A percentile compares a stretch with the other conserved stretches of the same genome.
Evolutionary conservation across 2,797 vertebrate species (phyloP).

Genomic region (Meriones psammophilus): DNA sequence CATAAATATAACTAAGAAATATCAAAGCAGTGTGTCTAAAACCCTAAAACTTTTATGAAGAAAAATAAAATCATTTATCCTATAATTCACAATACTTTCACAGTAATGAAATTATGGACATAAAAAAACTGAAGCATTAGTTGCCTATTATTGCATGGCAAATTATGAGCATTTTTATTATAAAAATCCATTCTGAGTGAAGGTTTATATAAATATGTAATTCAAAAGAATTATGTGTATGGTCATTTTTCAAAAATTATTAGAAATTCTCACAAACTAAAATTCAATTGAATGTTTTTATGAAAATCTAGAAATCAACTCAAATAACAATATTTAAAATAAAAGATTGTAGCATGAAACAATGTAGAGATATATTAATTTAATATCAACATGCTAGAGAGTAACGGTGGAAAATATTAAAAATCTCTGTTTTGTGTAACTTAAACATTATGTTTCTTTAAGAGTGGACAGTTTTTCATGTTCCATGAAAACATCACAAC

Average conservation of each 20-base stretch:
- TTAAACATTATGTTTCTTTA: not conserved
- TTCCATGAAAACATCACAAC: too few relatives aligned
- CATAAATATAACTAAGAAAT: not conserved
- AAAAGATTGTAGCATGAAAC: not conserved
- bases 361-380: not conserved
- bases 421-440: not conserved
- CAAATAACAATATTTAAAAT: not conserved
- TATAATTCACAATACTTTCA: too few relatives aligned
- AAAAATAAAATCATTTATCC: not conserved
- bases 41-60: not conserved
- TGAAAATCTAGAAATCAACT: not conserved
- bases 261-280: not conserved
- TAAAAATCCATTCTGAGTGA: too few relatives aligned
- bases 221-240: not conserved
- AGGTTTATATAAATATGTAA: not conserved
- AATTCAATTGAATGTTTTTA: not conserved
- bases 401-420: not conserved
- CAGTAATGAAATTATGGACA: too few relatives aligned
- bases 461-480: not conserved
- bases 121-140: not conserved
- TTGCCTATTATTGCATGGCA: not conserved
- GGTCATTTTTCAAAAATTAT: not conserved
- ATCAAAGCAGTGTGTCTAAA: not conserved
- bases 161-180: not conserved
- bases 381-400: not conserved